Evolutionary conservation across 1,140 invertebrate species (phyloP).

Genomic region (Drosophila pachea): DNA sequence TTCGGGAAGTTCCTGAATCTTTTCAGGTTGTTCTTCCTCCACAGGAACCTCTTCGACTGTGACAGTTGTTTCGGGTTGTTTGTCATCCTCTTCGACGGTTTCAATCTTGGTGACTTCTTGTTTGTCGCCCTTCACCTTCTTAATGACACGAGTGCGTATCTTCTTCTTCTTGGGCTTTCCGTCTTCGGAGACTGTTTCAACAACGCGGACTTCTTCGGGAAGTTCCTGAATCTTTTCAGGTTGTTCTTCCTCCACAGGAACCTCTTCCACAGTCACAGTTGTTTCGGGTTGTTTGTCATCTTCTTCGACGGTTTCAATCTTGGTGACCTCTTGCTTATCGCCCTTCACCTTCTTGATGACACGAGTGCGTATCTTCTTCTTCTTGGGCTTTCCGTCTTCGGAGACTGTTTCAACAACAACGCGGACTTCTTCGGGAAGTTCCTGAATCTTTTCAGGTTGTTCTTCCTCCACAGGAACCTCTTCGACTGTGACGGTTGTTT

Average conservation of each 20-base stretch:
- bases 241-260: constrained; percentile 4
- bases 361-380: constrained; percentile 10
- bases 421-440: constrained; percentile 6
- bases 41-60: too few species aligned
- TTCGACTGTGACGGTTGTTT: constrained; percentile 4
- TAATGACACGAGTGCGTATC: too few species aligned
- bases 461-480: constrained; percentile 7
- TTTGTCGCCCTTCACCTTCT: too few species aligned
- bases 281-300: constrained; percentile 8
- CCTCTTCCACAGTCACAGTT: constrained; percentile 1
- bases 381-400: constrained; percentile 4
- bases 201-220: too few species aligned
- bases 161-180: too few species aligned
- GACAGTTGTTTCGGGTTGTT: too few species aligned
- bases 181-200: too few species aligned
- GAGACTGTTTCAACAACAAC: neutral
- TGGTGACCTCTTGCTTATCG: constrained; percentile 10
- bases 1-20: too few species aligned
- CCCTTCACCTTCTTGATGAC: constrained; percentile 8
- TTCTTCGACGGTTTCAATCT: constrained; percentile 5
- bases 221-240: neutral
- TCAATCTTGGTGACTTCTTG: too few species aligned
- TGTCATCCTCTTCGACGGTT: too few species aligned
- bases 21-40: too few species aligned
- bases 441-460: neutral